phyloP scores from a whole-genome alignment of 1,140 invertebrate genomes.

The Drosophila pseudoananassae region DNA sequence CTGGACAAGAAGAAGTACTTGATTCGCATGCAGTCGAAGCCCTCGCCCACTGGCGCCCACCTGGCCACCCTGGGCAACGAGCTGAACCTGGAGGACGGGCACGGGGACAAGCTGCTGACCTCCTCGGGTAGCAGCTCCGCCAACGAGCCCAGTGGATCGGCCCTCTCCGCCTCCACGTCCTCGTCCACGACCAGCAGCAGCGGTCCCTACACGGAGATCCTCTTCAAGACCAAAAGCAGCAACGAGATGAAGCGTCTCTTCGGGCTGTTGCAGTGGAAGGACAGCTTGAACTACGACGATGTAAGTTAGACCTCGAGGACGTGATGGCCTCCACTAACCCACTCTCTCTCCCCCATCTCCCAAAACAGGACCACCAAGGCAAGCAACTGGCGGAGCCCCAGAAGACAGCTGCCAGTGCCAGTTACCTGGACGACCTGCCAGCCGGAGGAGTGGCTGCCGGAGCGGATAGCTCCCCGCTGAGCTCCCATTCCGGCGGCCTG shows the following conservation, averaged over 20 bases:
- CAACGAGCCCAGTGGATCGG: slow-evolving; percentile 47
- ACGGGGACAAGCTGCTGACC: slow-evolving; percentile 56
- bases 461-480: slow-evolving; percentile 72
- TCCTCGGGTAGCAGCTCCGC: slow-evolving; percentile 68
- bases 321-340: not conserved
- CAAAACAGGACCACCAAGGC: slow-evolving; percentile 60
- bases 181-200: slow-evolving; percentile 33
- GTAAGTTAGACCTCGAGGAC: slow-evolving; percentile 19
- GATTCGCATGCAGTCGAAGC: slow-evolving; percentile 82
- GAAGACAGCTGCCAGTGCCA: slow-evolving; percentile 84
- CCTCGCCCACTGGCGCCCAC: slow-evolving; percentile 59
- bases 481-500: slow-evolving; percentile 68
- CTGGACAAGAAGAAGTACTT: slow-evolving; percentile 82
- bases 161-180: slow-evolving; percentile 34
- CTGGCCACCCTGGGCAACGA: slow-evolving; percentile 75
- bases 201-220: slow-evolving; percentile 75
- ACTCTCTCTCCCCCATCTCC: no score
- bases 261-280: slow-evolving; percentile 79
- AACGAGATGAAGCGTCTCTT: slow-evolving; percentile 80
- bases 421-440: slow-evolving; percentile 68
- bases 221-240: slow-evolving; percentile 80
- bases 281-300: slow-evolving; percentile 77
- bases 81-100: slow-evolving; percentile 70
- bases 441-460: slow-evolving; percentile 36
- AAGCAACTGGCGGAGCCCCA: slow-evolving; percentile 87